Percentiles rank a stretch among this genome's conserved stretches.
Conservation (phyloP, 2,797 vertebrate genomes). For the Smutsia gigantea region DNA sequence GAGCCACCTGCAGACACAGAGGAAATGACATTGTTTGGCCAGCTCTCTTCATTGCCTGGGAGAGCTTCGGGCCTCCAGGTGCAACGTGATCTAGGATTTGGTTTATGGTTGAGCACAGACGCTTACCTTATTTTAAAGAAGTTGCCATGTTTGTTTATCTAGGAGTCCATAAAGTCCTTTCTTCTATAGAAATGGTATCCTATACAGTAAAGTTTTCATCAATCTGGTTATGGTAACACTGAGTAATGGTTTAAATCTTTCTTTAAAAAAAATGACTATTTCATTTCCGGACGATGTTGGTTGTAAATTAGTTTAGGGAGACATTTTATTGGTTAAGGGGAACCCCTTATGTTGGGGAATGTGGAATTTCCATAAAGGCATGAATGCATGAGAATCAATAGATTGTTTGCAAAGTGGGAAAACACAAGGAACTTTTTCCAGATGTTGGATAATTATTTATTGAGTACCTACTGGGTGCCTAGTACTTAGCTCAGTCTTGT, state of each 20-base stretch:
- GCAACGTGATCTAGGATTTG: constrained; percentile 71
- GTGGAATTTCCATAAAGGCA: neutral
- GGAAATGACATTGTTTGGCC: constrained; percentile 65
- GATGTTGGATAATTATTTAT: neutral
- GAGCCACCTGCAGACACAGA: constrained; percentile 65
- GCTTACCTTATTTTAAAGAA: constrained; percentile 69
- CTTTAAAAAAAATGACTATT: neutral
- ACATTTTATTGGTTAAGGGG: neutral
- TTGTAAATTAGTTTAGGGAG: neutral
- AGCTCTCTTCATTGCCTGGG: constrained; percentile 60
- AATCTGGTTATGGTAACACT: neutral
- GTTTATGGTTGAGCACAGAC: constrained; percentile 17
- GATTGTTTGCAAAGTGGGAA: neutral
- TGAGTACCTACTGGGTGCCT: neutral
- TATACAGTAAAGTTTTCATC: neutral
- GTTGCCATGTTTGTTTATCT: neutral
- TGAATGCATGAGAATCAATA: neutral
- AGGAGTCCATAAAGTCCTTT: constrained; percentile 63
- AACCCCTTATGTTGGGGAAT: neutral
- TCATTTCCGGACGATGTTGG: neutral
- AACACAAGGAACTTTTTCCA: neutral
- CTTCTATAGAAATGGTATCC: constrained; percentile 34
- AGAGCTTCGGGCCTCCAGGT: constrained; percentile 47
- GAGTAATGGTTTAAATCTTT: constrained; percentile 3
- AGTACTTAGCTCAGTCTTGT: neutral